Conservation (phyloP, 2,888 invertebrate species). For the Microchrysa polita region DNA sequence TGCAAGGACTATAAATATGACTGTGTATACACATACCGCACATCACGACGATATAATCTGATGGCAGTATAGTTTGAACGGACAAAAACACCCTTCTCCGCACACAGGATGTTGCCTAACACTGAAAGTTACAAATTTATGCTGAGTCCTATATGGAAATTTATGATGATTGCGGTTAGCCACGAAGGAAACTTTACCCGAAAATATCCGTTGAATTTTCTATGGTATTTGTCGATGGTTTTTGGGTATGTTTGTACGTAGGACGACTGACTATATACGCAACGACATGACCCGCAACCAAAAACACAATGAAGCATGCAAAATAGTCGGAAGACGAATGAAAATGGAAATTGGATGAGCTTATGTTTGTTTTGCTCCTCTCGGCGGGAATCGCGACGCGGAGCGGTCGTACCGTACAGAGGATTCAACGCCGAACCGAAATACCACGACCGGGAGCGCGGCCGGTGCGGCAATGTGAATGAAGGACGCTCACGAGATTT, state of each 20-base stretch:
- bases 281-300: background rate
- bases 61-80: background rate
- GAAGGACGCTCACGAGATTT: too few relatives aligned
- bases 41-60: background rate
- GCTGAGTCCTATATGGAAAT: slow-evolving; percentile 41
- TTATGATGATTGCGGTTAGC: slow-evolving; percentile 42
- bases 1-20: too few relatives aligned
- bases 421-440: too few relatives aligned
- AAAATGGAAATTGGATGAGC: slow-evolving; percentile 42
- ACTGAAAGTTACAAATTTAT: slow-evolving; percentile 42
- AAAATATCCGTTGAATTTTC: slow-evolving; percentile 27
- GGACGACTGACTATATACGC: too few relatives aligned
- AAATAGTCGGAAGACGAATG: slow-evolving; percentile 14
- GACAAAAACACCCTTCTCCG: slow-evolving; percentile 15
- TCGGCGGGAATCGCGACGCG: background rate
- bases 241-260: too few relatives aligned
- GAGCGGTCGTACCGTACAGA: background rate
- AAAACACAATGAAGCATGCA: background rate
- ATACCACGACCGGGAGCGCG: too few relatives aligned
- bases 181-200: slow-evolving; percentile 35
- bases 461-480: too few relatives aligned
- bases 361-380: slow-evolving; percentile 19
- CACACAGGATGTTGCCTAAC: slow-evolving; percentile 32
- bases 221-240: background rate
- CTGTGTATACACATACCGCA: too few relatives aligned